phyloP scores from a whole-genome alignment of 2,113 vertebrate genomes.

The Cervus canadensis region DNA sequence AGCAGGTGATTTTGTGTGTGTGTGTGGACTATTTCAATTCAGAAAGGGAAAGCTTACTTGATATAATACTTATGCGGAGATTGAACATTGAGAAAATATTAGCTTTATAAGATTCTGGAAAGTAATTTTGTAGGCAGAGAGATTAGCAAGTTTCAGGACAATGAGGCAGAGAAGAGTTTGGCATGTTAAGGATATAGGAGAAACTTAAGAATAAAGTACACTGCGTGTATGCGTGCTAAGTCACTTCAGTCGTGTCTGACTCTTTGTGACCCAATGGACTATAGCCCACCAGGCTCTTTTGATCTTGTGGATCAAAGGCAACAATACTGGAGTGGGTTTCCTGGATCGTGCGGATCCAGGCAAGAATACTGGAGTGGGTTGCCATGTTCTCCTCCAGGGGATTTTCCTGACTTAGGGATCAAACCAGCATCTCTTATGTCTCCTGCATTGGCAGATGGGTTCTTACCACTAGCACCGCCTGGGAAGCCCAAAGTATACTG shows the following conservation, averaged over 20 bases:
- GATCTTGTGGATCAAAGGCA: fast-evolving
- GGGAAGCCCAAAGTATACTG: background rate
- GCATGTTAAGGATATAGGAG: background rate
- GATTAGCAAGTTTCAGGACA: background rate
- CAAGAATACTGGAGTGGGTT: background rate
- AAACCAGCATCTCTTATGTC: background rate
- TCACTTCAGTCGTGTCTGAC: background rate
- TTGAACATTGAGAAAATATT: background rate
- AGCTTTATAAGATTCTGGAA: background rate
- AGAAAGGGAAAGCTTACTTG: background rate
- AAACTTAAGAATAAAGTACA: background rate
- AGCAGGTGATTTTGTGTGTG: background rate
- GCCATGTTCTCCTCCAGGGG: background rate
- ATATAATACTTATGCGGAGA: background rate
- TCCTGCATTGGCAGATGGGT: background rate
- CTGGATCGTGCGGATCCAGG: fast-evolving
- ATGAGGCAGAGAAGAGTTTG: background rate
- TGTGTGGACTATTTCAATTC: background rate
- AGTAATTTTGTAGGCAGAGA: background rate
- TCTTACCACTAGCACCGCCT: background rate
- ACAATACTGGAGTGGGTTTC: background rate
- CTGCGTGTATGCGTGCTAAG: background rate
- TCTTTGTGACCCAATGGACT: background rate
- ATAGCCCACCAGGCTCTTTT: background rate
- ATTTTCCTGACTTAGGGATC: background rate